Conservation (phyloP, 2,888 invertebrate genomes). For the Morpho helenor region DNA sequence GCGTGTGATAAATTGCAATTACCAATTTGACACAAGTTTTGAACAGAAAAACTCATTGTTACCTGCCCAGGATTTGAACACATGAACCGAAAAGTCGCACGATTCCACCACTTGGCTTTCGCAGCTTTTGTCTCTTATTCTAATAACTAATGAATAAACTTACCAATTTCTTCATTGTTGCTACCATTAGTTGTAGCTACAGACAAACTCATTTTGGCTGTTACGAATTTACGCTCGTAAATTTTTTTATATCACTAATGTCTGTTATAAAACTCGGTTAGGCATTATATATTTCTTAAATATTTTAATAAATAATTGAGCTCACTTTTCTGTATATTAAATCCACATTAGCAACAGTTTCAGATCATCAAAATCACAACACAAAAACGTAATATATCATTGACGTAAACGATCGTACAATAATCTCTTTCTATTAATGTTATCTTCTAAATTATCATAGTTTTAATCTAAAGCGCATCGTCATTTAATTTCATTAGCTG, state of each 20-base stretch:
- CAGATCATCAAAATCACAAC: too few species aligned
- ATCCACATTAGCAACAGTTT: background rate
- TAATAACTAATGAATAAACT: conserved; percentile 34
- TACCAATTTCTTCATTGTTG: conserved; percentile 63
- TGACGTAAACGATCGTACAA: background rate
- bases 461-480: conserved; percentile 1
- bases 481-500: background rate
- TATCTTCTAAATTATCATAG: conserved; percentile 2
- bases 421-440: conserved; percentile 1
- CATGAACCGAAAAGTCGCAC: too few species aligned
- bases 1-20: too few species aligned
- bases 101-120: too few species aligned
- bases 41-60: too few species aligned
- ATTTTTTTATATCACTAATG: background rate
- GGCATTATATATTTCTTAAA: too few species aligned
- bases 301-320: background rate
- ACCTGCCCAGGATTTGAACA: too few species aligned
- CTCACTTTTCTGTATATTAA: conserved; percentile 11
- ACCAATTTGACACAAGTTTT: too few species aligned
- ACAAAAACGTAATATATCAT: background rate
- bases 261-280: background rate
- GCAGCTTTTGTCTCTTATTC: too few species aligned
- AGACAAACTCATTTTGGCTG: conserved; percentile 54
- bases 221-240: conserved; percentile 1
- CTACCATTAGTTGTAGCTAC: conserved; percentile 33